Base-by-base conservation (phyloP, 2,113 vertebrate species). In the Junco hyemalis region DNA sequence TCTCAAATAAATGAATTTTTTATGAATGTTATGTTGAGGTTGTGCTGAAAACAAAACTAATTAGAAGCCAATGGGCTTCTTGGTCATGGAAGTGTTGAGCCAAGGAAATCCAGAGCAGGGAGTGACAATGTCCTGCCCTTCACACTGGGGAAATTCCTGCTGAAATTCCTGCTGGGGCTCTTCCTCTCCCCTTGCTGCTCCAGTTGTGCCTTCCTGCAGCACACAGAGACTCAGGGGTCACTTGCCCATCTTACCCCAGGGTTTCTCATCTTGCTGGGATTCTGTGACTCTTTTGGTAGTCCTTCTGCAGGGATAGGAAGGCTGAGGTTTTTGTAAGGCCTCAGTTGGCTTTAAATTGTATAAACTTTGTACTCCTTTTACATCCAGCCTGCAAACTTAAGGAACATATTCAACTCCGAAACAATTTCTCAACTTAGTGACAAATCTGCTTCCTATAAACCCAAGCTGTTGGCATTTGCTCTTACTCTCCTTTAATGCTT, bases 371-470 rank as follows among this genome's bases (percentile, higher is more conserved):
- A 0, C 79, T 94, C 74, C 17, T 96, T 87, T 90, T 92, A 72
- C 63, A n/a, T 93, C 76, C 92, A 94, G 87, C 56, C 81, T 81
- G 81, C 38, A 23, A 91, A 59, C 47, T 45, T 31, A 64, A 91
- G 95, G 79, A 93, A 91, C 79, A 4, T 35, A 15, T 54, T 96
- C 85, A 61, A 73, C 86, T 95, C 88, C 17, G 44, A 82, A 94
- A 87, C 92, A 77, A 77, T 90, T 86, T 83, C 96, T 93, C 88
- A 94, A 89, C 69, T 78, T 68, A 60, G 92, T 93, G 94, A 95
- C 94, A 96, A 94, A 95, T 95, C 95, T 95, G 95, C 95, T 95
- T 96, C 91, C 92, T 96, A 89, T 95, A 94, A 96, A 96, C 35
- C 92, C 81, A 51, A 78, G 91, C 91, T 96, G 94, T 60, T 96